A percentile compares a stretch with the other conserved stretches of the same genome.
Evolutionary conservation across 2,113 vertebrate species (phyloP).

Genomic region (Stigmatopora nigra): DNA sequence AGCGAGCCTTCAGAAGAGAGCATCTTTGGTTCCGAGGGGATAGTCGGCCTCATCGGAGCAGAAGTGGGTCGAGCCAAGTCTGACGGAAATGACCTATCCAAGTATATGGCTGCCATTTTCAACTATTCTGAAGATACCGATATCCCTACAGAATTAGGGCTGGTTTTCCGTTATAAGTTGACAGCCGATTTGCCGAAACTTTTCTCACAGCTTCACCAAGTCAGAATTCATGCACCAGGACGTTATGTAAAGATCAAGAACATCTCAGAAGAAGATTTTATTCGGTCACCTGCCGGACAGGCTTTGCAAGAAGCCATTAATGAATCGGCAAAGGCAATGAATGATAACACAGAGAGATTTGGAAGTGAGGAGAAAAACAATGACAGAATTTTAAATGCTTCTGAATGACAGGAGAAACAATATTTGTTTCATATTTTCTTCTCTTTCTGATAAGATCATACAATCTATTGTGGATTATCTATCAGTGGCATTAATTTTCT

Average conservation of each 20-base stretch:
- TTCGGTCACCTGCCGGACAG: slow-evolving; percentile 52
- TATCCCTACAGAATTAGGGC: slow-evolving; percentile 59
- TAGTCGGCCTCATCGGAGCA: slow-evolving; percentile 58
- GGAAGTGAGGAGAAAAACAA: background rate
- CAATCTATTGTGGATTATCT: background rate
- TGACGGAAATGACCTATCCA: slow-evolving; percentile 59
- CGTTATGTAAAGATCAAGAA: slow-evolving; percentile 54
- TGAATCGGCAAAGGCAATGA: slow-evolving; percentile 38
- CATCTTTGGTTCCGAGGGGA: slow-evolving; percentile 22
- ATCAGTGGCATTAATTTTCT: too few species aligned
- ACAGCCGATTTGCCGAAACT: slow-evolving; percentile 61
- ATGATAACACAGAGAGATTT: background rate
- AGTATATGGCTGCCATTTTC: slow-evolving; percentile 69
- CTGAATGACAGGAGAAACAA: background rate
- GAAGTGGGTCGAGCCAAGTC: slow-evolving; percentile 59
- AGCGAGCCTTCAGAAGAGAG: slow-evolving; percentile 2
- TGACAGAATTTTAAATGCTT: background rate
- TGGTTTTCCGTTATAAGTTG: slow-evolving; percentile 63
- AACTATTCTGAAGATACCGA: slow-evolving; percentile 63
- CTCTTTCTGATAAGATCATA: background rate
- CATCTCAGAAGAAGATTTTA: slow-evolving; percentile 60
- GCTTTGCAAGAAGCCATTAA: slow-evolving; percentile 59
- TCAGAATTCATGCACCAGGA: slow-evolving; percentile 66
- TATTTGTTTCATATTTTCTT: background rate
- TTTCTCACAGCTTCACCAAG: slow-evolving; percentile 70